Evolutionary conservation across 2,113 vertebrate genomes (phyloP), one percentile per base, ranked within the genome.

Genomic region (Sarotherodon lohbergeri): DNA sequence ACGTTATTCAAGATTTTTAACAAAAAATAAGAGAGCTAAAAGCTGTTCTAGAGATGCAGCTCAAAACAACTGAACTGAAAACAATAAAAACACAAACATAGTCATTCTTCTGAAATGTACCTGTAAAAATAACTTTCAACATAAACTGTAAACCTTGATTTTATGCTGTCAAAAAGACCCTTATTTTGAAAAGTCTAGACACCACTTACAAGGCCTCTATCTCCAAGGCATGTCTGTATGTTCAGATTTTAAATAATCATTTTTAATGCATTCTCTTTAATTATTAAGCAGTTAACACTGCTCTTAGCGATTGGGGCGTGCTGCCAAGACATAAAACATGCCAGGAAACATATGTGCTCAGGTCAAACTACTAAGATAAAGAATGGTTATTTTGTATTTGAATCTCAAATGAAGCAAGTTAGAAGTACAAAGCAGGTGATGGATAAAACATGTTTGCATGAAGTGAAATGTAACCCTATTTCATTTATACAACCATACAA

Each of bases 21-120:
- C 16, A 36, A n/a, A 63, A 63, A 0, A 0, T 1, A 36, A 36
- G 29, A 9, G 55, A 29, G 29, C 1, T 19, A 0, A 36, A 4
- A 63, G 17, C 32, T 63, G 59, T 63, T 36, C 32, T 36, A 36
- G 59, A 63, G 17, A 36, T 36, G 32, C 6, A 12, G 54, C 10
- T 55, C n/a, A 36, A 36, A 0, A 63, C 7, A 4, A 36, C 4
- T 22, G 2, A 13, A 2, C 34, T 22, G 32, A 66, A 66, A 59
- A 19, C 3, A 50, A 27, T 4, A 27, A 19, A 52, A 22, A 7
- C 0, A 1, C 3, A 34, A 34, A 34, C 16, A 3, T 39, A 0
- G 2, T n/a, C 34, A 13, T 71, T 16, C 12, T 43, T 4, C n/a
- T 6, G 12, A 73, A 73, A 4, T 46, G 5, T 17, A 3, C 13